phyloP scores from a whole-genome alignment of 2,797 vertebrate genomes.

The Siniperca scherzeri region DNA sequence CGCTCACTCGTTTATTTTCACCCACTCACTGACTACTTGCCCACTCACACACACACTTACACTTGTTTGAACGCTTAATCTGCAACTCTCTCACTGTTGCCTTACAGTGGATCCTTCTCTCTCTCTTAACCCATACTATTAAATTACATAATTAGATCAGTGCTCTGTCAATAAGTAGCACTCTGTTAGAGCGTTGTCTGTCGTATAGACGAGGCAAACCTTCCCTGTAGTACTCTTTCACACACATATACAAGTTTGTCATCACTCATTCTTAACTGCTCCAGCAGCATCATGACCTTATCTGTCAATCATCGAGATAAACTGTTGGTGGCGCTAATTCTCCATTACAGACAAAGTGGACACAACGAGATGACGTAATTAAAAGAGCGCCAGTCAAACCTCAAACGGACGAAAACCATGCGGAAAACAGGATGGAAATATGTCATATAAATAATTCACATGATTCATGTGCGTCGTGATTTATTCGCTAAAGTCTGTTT shows the following conservation, averaged over 20 bases:
- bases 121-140: slow-evolving; percentile 60
- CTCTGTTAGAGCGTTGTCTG: slow-evolving; percentile 37
- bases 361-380: neutral
- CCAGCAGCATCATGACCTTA: slow-evolving; percentile 9
- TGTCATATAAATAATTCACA: too few relatives aligned
- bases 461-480: neutral
- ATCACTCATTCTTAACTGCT: slow-evolving; percentile 16
- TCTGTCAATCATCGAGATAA: neutral
- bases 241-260: slow-evolving; percentile 14
- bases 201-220: slow-evolving; percentile 8
- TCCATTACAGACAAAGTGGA: neutral
- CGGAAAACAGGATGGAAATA: too few relatives aligned
- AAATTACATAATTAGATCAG: slow-evolving; percentile 61
- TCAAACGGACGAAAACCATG: too few relatives aligned
- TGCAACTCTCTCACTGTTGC: neutral
- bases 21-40: slow-evolving; percentile 30
- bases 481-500: neutral
- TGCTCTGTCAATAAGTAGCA: slow-evolving; percentile 43
- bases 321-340: neutral
- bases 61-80: slow-evolving; percentile 26
- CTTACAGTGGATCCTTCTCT: slow-evolving; percentile 26
- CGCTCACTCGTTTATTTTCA: slow-evolving; percentile 10
- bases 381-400: neutral
- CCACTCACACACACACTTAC: slow-evolving; percentile 1
- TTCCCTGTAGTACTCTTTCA: slow-evolving; percentile 10